These are phyloP conservation scores for Pseudomyrmex cubaensis DNA, from an alignment of 1,140 invertebrate species.

Conservation along the genomic window DNA sequence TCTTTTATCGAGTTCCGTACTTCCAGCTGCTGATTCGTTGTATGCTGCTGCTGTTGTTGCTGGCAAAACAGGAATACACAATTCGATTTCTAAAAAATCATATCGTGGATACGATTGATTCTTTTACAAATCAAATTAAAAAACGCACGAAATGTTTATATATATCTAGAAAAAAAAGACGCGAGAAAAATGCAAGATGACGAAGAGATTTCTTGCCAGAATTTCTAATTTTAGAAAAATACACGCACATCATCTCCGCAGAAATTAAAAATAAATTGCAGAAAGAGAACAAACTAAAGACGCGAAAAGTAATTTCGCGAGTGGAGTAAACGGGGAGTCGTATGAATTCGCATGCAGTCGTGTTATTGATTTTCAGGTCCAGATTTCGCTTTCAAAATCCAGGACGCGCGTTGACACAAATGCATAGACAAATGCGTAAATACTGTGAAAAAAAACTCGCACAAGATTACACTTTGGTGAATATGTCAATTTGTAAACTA, in stretches of 20 bases:
- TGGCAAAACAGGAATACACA: constrained; percentile 34
- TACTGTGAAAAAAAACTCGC: background rate
- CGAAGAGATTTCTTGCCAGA: constrained; percentile 57
- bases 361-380: constrained; percentile 3
- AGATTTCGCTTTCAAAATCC: background rate
- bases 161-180: background rate
- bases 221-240: constrained; percentile 78
- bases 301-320: background rate
- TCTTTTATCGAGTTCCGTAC: constrained; percentile 96
- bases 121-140: background rate
- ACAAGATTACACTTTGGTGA: no score
- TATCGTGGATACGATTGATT: background rate
- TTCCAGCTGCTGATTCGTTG: constrained; percentile 88
- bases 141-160: background rate
- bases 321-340: background rate
- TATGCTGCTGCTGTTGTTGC: constrained; percentile 77
- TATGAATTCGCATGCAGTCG: background rate
- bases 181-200: constrained; percentile 54
- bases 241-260: constrained; percentile 72
- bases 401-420: background rate
- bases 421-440: background rate
- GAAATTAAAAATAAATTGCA: constrained; percentile 81
- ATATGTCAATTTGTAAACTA: constrained; percentile 17
- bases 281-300: constrained; percentile 13
- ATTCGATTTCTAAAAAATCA: background rate